A percentile compares a stretch with the other conserved stretches of the same genome.
These are phyloP conservation scores for Solenopsis invicta DNA, from an alignment of 1,140 invertebrate species.

Conservation along the genomic window DNA sequence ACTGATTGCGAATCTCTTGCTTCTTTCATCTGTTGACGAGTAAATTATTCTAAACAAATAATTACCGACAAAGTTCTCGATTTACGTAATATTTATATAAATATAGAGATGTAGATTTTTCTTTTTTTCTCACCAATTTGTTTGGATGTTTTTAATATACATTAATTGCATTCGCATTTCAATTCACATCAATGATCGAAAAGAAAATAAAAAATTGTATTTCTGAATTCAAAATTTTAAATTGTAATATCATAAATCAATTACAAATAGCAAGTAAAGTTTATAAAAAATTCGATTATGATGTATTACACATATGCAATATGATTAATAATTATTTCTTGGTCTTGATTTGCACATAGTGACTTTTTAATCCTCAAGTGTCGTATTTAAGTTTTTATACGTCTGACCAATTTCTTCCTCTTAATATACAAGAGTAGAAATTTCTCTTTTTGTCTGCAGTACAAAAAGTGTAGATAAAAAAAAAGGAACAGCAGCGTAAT, in stretches of 20 bases:
- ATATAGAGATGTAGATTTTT: slow-evolving; percentile 13
- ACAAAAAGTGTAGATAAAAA: background rate
- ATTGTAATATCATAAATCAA: background rate
- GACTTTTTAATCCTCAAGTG: background rate
- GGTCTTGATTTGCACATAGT: background rate
- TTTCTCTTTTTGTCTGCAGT: background rate
- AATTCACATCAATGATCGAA: background rate
- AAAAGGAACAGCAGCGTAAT: background rate
- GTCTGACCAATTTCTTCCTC: background rate
- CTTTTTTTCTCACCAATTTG: background rate
- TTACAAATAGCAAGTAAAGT: background rate
- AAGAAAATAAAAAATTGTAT: background rate
- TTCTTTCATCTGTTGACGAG: slow-evolving; percentile 33
- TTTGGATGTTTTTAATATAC: background rate
- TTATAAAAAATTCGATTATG: background rate
- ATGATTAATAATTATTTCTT: background rate
- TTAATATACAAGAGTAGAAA: background rate
- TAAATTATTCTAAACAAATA: slow-evolving; percentile 39
- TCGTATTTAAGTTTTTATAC: background rate
- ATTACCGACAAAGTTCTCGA: slow-evolving; percentile 24
- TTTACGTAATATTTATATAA: slow-evolving; percentile 2
- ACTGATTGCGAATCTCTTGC: slow-evolving; percentile 31
- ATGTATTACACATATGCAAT: too few species aligned
- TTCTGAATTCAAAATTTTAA: slow-evolving; percentile 1
- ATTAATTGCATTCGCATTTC: background rate